Evolutionary conservation across 2,888 invertebrate species (phyloP).

Genomic region (Dasypogon diadema): DNA sequence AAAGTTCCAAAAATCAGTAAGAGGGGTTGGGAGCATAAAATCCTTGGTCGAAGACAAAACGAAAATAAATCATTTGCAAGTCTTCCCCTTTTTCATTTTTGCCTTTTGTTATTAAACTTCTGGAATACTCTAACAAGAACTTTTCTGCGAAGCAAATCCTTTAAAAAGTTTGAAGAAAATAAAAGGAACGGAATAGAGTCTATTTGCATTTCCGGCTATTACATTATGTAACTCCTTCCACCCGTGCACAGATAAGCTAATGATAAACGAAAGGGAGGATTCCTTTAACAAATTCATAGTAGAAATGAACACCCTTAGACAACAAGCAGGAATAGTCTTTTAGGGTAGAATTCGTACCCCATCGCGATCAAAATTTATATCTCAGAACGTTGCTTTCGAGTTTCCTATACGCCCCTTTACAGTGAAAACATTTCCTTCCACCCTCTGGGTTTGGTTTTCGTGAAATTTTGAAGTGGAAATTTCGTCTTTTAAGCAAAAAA

Average conservation of each 20-base stretch:
- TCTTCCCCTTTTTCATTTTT: background rate
- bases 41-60: background rate
- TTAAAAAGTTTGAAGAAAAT: background rate
- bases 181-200: background rate
- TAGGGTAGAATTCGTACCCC: constrained; percentile 1
- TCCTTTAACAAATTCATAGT: background rate
- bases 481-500: background rate
- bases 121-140: background rate
- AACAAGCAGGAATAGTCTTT: constrained; percentile 26
- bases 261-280: constrained; percentile 32
- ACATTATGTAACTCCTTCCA: constrained; percentile 14
- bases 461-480: constrained; percentile 35
- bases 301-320: background rate
- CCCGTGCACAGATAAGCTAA: constrained; percentile 27
- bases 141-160: background rate
- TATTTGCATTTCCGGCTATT: constrained; percentile 17
- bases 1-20: background rate
- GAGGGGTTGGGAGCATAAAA: background rate
- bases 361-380: constrained; percentile 41
- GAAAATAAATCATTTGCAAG: constrained; percentile 32
- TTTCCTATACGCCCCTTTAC: background rate
- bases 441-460: background rate
- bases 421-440: background rate
- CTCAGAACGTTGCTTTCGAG: constrained; percentile 13
- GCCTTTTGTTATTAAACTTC: constrained; percentile 22